Percentiles rank a stretch among this genome's conserved stretches.
Evolutionary conservation across 2,888 invertebrate genomes (phyloP).

Genomic region (Hypolimnas misippus): DNA sequence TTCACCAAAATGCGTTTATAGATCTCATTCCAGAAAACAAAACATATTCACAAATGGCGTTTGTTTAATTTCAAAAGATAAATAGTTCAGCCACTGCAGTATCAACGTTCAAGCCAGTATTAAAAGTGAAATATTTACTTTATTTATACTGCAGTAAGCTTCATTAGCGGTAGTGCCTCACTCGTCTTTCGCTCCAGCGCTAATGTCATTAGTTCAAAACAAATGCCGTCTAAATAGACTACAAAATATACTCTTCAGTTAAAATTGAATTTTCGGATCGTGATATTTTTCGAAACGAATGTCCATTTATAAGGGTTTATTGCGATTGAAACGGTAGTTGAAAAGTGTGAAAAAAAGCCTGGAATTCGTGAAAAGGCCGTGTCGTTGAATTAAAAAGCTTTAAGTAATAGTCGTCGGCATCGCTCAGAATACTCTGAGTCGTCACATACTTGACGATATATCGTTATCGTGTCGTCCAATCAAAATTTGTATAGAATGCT

Average conservation of each 20-base stretch:
- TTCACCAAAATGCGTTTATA: too few relatives aligned
- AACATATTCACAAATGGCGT: background rate
- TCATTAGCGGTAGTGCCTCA: conserved; percentile 12
- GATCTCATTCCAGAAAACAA: too few relatives aligned
- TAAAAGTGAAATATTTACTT: conserved; percentile 9
- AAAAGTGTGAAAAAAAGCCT: too few relatives aligned
- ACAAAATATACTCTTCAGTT: background rate
- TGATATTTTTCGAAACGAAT: background rate
- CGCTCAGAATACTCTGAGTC: too few relatives aligned
- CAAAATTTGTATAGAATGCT: too few relatives aligned
- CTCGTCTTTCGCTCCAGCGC: conserved; percentile 7
- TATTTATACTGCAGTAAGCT: conserved; percentile 11
- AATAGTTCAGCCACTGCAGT: conserved; percentile 11
- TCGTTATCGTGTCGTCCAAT: too few relatives aligned
- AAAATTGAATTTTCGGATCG: background rate
- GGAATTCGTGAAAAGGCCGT: too few relatives aligned
- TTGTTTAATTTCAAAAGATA: background rate
- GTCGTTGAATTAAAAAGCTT: too few relatives aligned
- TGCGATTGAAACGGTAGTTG: too few relatives aligned
- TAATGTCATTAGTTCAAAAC: conserved; percentile 8
- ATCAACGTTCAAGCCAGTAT: background rate
- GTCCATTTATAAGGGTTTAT: too few relatives aligned
- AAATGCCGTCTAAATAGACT: background rate
- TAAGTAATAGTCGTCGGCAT: too few relatives aligned
- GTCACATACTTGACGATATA: too few relatives aligned